Evolutionary conservation across 2,797 vertebrate genomes (phyloP).

Genomic region (Spondyliosoma cantharus): DNA sequence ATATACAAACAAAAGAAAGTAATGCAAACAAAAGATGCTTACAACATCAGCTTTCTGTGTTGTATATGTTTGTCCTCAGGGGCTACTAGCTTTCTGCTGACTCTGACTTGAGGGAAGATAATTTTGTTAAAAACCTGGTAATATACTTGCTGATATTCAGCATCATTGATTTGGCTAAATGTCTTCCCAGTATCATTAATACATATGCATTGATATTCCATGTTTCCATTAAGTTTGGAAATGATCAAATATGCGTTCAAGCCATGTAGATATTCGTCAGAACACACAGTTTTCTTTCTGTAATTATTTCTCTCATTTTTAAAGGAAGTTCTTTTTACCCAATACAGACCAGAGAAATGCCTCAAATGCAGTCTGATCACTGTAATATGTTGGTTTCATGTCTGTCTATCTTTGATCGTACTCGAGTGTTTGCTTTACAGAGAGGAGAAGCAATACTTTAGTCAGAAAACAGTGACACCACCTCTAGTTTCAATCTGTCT

Average conservation of each 20-base stretch:
- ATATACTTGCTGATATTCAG: neutral
- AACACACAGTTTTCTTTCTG: neutral
- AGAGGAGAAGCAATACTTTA: constrained; percentile 1
- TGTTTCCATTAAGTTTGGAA: neutral
- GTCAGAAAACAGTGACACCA: constrained; percentile 6
- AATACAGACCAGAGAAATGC: no score
- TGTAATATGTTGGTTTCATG: neutral
- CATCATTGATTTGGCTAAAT: neutral
- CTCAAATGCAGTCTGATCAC: neutral
- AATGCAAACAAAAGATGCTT: no score
- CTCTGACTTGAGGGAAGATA: neutral
- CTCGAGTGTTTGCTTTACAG: neutral
- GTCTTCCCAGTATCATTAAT: neutral
- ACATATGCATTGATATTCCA: neutral
- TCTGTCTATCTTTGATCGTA: constrained; percentile 1
- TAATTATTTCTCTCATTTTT: neutral
- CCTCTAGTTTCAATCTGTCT: constrained; percentile 36
- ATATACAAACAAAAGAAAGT: no score
- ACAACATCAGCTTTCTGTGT: no score
- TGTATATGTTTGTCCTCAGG: no score
- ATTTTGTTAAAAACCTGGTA: no score
- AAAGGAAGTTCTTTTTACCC: neutral
- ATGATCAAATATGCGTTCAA: neutral
- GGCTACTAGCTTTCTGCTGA: neutral
- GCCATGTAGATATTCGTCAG: neutral